A percentile compares a stretch with the other conserved stretches of the same genome.
Conservation (phyloP, 1,140 invertebrate genomes). For the Drosophila rhopaloa region DNA sequence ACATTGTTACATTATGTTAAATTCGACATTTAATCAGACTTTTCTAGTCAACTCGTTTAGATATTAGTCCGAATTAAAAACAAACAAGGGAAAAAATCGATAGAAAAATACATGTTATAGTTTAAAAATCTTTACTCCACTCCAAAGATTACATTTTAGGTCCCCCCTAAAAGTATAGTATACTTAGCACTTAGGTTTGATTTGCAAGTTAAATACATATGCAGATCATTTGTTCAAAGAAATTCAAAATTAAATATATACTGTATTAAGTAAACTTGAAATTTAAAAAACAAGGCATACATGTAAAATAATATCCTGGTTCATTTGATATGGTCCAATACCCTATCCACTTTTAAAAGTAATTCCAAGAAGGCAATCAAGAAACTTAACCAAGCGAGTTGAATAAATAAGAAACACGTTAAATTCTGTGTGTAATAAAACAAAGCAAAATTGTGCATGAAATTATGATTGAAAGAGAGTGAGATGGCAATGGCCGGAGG, state of each 20-base stretch:
- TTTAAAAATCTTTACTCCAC: too few relatives aligned
- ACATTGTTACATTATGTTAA: too few relatives aligned
- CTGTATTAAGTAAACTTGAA: not conserved
- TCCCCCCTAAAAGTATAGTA: slow-evolving; percentile 69
- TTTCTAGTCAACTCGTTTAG: too few relatives aligned
- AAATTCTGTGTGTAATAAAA: slow-evolving; percentile 59
- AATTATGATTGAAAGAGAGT: slow-evolving; percentile 63
- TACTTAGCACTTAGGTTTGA: slow-evolving; percentile 10
- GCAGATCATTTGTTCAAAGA: not conserved
- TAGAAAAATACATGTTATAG: too few relatives aligned
- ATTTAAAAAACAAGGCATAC: not conserved
- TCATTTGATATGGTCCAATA: not conserved
- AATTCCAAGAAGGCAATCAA: slow-evolving; percentile 69
- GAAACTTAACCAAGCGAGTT: slow-evolving; percentile 81
- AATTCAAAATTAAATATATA: slow-evolving; percentile 3
- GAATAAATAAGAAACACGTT: slow-evolving; percentile 78
- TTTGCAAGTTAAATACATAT: not conserved
- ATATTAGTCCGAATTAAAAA: too few relatives aligned
- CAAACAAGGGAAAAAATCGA: too few relatives aligned
- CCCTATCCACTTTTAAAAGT: slow-evolving; percentile 6
- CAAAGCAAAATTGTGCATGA: slow-evolving; percentile 81
- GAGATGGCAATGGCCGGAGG: slow-evolving; percentile 20
- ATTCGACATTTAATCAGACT: too few relatives aligned
- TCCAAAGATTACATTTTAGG: too few relatives aligned
- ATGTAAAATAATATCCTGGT: not conserved